phyloP scores from a whole-genome alignment of 2,113 vertebrate species.

The Caranx melampygus region DNA sequence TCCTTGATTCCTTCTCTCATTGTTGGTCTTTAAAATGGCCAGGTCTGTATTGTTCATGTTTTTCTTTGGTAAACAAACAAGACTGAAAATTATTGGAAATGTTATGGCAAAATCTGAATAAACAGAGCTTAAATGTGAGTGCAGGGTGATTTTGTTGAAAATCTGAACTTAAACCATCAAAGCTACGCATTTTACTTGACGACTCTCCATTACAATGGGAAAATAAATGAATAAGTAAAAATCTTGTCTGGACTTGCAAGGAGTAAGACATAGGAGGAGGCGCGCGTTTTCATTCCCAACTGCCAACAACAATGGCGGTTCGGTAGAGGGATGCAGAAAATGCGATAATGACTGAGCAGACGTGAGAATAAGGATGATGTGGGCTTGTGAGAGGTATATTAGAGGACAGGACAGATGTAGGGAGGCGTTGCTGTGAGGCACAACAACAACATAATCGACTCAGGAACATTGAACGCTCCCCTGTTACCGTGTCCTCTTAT shows the following conservation, averaged over 20 bases:
- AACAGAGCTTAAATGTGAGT: too few species aligned
- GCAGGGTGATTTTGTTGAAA: neutral
- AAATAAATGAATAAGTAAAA: neutral
- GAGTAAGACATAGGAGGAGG: neutral
- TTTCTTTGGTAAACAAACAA: neutral
- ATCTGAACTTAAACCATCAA: neutral
- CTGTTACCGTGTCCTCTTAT: slow-evolving; percentile 77
- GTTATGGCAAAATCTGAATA: neutral
- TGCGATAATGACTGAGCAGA: slow-evolving; percentile 24
- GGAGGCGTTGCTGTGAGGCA: slow-evolving; percentile 63
- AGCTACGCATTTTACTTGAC: neutral
- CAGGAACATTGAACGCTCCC: slow-evolving; percentile 70
- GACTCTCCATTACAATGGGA: neutral
- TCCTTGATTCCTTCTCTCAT: neutral
- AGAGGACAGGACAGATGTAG: slow-evolving; percentile 65
- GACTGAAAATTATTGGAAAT: neutral
- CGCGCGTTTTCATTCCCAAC: slow-evolving; percentile 14
- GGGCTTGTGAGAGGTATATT: slow-evolving; percentile 56
- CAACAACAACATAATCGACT: slow-evolving; percentile 78
- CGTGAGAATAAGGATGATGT: slow-evolving; percentile 14
- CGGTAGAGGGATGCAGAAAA: slow-evolving; percentile 36
- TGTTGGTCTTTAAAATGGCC: neutral
- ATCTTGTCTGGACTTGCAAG: neutral
- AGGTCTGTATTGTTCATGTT: neutral
- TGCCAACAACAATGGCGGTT: neutral